A percentile compares a stretch with the other conserved stretches of the same genome.
Evolutionary conservation across 2,113 vertebrate genomes (phyloP).

Genomic region (Canis aureus): DNA sequence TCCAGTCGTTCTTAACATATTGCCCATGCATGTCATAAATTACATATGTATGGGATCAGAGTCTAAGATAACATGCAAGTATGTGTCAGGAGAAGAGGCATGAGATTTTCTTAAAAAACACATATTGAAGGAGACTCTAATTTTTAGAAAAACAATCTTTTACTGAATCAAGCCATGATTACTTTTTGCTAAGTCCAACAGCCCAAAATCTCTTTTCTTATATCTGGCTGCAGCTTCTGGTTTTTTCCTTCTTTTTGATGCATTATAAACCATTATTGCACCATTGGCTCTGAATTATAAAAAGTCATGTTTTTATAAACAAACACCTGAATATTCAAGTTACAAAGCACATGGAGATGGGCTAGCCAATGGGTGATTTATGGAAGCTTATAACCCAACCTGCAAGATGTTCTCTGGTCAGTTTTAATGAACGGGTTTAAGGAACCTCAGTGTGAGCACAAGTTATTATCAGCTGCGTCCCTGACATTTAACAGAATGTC

Average conservation of each 20-base stretch:
- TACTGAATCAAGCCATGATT: neutral
- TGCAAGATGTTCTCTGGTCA: conserved; percentile 16
- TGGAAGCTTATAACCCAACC: neutral
- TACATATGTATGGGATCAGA: neutral
- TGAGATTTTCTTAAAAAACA: neutral
- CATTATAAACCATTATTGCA: neutral
- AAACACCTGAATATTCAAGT: conserved; percentile 21
- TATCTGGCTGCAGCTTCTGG: neutral
- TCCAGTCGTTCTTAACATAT: neutral
- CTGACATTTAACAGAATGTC: neutral
- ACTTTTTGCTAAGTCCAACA: neutral
- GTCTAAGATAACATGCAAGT: neutral
- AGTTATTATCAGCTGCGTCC: neutral
- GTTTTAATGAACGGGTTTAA: neutral
- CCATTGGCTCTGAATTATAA: neutral
- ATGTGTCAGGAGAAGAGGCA: neutral
- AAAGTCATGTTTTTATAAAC: conserved; percentile 53
- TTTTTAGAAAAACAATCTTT: conserved; percentile 35
- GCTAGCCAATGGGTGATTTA: neutral
- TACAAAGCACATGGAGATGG: conserved; percentile 9
- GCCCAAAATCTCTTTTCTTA: neutral
- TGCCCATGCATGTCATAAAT: neutral
- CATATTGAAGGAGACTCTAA: neutral
- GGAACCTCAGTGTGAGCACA: conserved; percentile 33
- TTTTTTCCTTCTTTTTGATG: neutral